A percentile compares a stretch with the other conserved stretches of the same genome.
phyloP scores from a whole-genome alignment of 2,888 invertebrate genomes.

The Ommatoiulus sabulosus region DNA sequence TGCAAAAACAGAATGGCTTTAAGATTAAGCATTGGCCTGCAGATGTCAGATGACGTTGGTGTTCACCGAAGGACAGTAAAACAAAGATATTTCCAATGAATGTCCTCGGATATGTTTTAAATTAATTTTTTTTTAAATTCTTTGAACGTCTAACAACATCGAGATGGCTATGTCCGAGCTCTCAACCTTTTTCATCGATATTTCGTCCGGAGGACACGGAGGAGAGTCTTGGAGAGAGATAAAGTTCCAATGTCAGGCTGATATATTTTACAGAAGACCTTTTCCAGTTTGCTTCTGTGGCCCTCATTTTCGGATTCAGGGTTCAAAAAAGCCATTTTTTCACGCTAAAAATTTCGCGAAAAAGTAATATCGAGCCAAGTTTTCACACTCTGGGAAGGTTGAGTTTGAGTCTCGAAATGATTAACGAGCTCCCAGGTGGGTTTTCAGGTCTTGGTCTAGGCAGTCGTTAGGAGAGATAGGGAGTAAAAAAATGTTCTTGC shows the following conservation, averaged over 20 bases:
- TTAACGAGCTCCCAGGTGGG: constrained; percentile 23
- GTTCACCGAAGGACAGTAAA: no score
- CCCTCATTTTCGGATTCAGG: constrained; percentile 9
- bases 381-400: constrained; percentile 19
- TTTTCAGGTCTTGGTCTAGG: constrained; percentile 40
- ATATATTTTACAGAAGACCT: not conserved
- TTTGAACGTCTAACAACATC: no score
- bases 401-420: constrained; percentile 10
- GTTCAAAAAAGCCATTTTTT: not conserved
- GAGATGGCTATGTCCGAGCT: no score
- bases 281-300: not conserved
- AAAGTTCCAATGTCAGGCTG: not conserved
- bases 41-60: no score
- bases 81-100: no score
- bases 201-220: not conserved
- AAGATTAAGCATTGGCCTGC: no score
- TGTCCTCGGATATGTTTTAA: no score
- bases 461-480: constrained; percentile 1
- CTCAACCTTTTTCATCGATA: no score
- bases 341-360: not conserved
- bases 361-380: constrained; percentile 13
- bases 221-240: not conserved
- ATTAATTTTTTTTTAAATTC: no score
- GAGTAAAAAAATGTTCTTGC: not conserved
- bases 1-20: no score